Conservation (phyloP, 2,888 invertebrate species). For the Dasypolia templi region DNA sequence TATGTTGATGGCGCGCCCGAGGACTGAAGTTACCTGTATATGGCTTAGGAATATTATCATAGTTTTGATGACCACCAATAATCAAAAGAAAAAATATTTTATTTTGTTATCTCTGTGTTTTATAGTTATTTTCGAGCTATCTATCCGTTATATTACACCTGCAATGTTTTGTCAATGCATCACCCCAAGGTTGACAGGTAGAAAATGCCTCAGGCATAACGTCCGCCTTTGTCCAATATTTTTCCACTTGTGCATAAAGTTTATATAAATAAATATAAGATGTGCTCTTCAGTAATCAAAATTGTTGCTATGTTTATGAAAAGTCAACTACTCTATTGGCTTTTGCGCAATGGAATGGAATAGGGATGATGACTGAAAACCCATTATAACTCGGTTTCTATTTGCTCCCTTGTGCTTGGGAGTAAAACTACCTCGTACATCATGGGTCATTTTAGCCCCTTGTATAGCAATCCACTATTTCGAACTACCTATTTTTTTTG, state of each 20-base stretch:
- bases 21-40: slow-evolving; percentile 95
- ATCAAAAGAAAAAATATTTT: neutral
- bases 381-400: no score
- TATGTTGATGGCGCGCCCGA: slow-evolving; percentile 98
- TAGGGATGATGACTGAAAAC: no score
- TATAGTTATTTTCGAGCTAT: neutral
- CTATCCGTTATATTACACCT: neutral
- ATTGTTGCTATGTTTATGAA: neutral
- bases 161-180: neutral
- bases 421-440: no score
- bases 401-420: no score
- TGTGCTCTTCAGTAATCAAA: neutral
- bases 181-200: neutral
- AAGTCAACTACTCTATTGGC: neutral
- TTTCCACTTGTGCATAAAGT: no score
- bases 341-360: slow-evolving; percentile 15
- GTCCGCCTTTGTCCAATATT: no score
- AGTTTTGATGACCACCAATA: neutral
- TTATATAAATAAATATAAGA: neutral
- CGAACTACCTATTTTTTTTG: no score
- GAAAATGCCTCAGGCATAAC: neutral
- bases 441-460: no score
- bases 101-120: neutral
- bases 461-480: no score
- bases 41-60: slow-evolving; percentile 76